A percentile compares a stretch with the other conserved stretches of the same genome.
These are phyloP conservation scores for Congeria kusceri DNA, from an alignment of 2,888 invertebrate genomes.

Conservation along the genomic window DNA sequence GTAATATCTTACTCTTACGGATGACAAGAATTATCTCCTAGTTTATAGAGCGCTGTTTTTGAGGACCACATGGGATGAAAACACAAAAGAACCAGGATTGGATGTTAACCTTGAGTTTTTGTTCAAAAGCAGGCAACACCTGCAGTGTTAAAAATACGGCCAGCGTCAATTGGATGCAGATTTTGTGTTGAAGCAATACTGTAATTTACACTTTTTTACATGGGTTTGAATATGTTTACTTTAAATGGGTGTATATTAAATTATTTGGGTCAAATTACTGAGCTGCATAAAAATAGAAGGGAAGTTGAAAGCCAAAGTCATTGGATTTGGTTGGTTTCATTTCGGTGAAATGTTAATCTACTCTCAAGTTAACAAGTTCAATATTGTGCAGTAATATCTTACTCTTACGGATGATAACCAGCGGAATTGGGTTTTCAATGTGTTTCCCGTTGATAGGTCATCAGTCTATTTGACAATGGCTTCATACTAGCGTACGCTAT, in stretches of 20 bases:
- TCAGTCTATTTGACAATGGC: background rate
- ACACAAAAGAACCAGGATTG: slow-evolving; percentile 10
- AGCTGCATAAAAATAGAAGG: no score
- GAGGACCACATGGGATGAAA: slow-evolving; percentile 38
- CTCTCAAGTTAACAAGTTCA: no score
- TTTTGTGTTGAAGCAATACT: no score
- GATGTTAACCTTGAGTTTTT: slow-evolving; percentile 3
- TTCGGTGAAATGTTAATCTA: no score
- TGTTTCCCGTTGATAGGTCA: slow-evolving; percentile 5
- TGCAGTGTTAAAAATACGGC: background rate
- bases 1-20: background rate
- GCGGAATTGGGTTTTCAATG: slow-evolving; percentile 1
- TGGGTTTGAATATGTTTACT: no score
- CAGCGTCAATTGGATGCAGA: no score
- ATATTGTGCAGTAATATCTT: no score
- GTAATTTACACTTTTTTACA: no score
- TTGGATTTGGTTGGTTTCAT: no score
- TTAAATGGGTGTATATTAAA: no score
- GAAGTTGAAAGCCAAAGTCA: no score
- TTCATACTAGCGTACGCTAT: background rate
- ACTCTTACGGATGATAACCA: background rate
- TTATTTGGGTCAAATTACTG: no score
- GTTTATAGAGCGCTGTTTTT: background rate
- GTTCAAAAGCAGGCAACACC: background rate
- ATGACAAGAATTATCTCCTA: slow-evolving; percentile 10